Percentiles rank a stretch among this genome's conserved stretches.
Evolutionary conservation across 2,797 vertebrate genomes (phyloP).

Genomic region (Balearica regulorum): DNA sequence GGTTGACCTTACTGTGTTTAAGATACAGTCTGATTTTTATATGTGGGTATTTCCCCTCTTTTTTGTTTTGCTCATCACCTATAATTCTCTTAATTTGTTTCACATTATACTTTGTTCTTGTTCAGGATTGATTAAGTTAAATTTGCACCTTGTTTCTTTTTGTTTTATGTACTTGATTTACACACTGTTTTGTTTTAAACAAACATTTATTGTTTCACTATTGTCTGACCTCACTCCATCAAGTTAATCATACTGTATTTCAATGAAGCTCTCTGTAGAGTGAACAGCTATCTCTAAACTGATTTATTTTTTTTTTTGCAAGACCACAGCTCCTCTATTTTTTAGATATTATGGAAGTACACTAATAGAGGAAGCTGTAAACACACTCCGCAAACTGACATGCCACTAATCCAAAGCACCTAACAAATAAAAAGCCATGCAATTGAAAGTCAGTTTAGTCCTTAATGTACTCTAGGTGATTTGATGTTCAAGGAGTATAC

Average conservation of each 20-base stretch:
- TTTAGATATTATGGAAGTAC: neutral
- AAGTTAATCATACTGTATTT: neutral
- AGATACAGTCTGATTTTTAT: neutral
- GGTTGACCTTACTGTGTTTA: neutral
- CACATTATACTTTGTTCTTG: neutral
- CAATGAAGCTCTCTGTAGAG: neutral
- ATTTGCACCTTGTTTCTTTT: neutral
- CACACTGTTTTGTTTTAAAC: neutral
- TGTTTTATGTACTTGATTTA: neutral
- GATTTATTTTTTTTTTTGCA: neutral
- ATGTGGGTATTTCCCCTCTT: neutral
- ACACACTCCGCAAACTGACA: accelerated
- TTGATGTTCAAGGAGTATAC: neutral
- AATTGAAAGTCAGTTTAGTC: neutral
- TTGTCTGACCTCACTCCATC: neutral
- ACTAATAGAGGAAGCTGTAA: neutral
- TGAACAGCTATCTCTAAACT: neutral
- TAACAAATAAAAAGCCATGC: neutral
- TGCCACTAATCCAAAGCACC: neutral
- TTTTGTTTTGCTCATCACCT: neutral
- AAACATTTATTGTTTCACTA: neutral
- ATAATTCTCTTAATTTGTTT: neutral
- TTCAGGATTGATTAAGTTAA: neutral
- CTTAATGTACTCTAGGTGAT: neutral
- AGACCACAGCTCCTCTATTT: neutral